A percentile compares a stretch with the other conserved stretches of the same genome.
These are phyloP conservation scores for Sebastes variabilis DNA, from an alignment of 2,797 vertebrate genomes.

Conservation along the genomic window DNA sequence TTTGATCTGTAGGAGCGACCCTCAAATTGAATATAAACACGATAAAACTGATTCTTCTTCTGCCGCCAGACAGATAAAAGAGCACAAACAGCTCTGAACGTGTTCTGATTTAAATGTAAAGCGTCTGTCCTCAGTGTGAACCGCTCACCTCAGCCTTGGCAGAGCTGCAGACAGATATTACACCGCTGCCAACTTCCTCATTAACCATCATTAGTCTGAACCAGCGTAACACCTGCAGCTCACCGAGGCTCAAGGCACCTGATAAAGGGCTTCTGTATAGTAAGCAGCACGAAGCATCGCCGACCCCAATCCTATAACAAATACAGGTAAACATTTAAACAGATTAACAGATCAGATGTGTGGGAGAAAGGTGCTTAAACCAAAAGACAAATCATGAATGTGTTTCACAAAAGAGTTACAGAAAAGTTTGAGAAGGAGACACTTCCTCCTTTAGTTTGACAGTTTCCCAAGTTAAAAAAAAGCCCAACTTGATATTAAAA, in stretches of 20 bases:
- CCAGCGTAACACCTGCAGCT: constrained; percentile 44
- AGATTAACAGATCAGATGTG: constrained; percentile 62
- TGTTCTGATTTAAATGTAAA: constrained; percentile 35
- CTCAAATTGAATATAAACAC: background rate
- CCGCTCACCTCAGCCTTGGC: constrained; percentile 48
- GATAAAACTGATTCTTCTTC: background rate
- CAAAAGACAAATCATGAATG: background rate
- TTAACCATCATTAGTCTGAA: constrained; percentile 67
- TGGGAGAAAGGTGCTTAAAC: constrained; percentile 1
- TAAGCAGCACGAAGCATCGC: constrained; percentile 20
- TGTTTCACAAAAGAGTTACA: background rate
- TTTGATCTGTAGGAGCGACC: background rate
- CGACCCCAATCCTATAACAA: constrained; percentile 52
- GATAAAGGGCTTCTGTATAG: constrained; percentile 42
- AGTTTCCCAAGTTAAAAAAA: background rate
- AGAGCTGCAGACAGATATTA: constrained; percentile 38
- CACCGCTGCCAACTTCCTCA: constrained; percentile 66
- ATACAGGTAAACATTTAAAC: constrained; percentile 65
- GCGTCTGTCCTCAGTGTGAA: constrained; percentile 56
- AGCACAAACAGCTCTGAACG: constrained; percentile 6
- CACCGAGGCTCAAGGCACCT: constrained; percentile 47
- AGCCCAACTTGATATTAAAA: constrained; percentile 10
- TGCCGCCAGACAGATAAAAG: background rate
- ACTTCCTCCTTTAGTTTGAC: constrained; percentile 11
- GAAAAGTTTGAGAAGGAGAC: constrained; percentile 12